Evolutionary conservation across 2,113 vertebrate genomes (phyloP).

Genomic region (Pelecanoides urinatrix): DNA sequence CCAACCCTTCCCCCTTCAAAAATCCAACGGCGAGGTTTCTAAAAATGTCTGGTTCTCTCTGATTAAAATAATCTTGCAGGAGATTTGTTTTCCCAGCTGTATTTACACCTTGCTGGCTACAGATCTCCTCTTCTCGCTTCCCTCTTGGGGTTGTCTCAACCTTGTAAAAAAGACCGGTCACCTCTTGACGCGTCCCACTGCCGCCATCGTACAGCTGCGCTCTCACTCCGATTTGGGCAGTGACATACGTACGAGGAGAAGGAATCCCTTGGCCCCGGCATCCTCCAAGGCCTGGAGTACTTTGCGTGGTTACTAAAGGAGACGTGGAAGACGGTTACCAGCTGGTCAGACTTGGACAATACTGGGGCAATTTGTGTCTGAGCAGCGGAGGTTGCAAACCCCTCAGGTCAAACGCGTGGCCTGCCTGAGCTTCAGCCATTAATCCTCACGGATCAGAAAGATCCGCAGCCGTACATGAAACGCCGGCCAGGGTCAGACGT

Average conservation of each 20-base stretch:
- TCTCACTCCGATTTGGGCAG: not conserved
- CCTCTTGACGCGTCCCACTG: rapidly evolving
- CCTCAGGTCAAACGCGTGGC: not conserved
- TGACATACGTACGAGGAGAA: rapidly evolving
- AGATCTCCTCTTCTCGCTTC: not conserved
- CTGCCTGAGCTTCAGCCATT: not conserved
- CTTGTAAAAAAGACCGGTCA: rapidly evolving
- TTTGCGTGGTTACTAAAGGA: not conserved
- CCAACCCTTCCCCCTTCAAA: not conserved
- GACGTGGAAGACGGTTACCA: rapidly evolving
- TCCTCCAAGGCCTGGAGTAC: not conserved
- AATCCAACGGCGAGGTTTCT: not conserved
- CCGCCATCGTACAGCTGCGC: rapidly evolving
- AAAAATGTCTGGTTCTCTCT: not conserved
- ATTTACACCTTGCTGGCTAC: not conserved
- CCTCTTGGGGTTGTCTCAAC: not conserved
- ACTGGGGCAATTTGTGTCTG: rapidly evolving
- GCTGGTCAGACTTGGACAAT: not conserved
- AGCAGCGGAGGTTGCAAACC: rapidly evolving
- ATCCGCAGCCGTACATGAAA: rapidly evolving
- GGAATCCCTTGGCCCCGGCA: not conserved
- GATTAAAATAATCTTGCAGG: not conserved
- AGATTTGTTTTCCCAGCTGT: not conserved
- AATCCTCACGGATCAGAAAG: not conserved
- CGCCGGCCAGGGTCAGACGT: rapidly evolving